These are phyloP conservation scores for Tineola bisselliella DNA, from an alignment of 2,888 invertebrate genomes.

Conservation along the genomic window DNA sequence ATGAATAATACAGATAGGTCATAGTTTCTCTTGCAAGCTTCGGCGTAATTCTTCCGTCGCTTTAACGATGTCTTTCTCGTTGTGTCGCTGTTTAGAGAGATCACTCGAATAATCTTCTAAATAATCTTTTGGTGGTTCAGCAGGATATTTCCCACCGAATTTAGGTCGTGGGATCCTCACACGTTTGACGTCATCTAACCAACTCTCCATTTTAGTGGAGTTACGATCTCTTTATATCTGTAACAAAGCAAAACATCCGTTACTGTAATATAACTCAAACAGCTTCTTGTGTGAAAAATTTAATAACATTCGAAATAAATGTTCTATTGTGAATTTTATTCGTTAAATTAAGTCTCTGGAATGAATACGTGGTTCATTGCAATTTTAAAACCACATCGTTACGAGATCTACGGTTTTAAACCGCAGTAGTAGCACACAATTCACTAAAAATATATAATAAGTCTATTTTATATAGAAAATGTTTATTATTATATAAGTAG, in stretches of 20 bases:
- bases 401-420: background rate
- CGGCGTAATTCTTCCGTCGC: constrained; percentile 81
- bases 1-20: constrained; percentile 32
- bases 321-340: constrained; percentile 12
- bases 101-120: constrained; percentile 71
- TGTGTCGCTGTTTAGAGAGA: constrained; percentile 60
- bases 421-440: background rate
- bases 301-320: constrained; percentile 1
- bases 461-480: no score
- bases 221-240: no score
- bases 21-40: constrained; percentile 80
- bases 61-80: constrained; percentile 69
- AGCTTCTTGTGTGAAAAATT: no score
- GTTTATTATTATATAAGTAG: no score
- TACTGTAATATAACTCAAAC: no score
- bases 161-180: constrained; percentile 87
- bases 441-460: no score
- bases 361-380: background rate
- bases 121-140: constrained; percentile 83
- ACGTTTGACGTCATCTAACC: constrained; percentile 84
- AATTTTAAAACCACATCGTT: background rate
- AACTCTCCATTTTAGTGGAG: constrained; percentile 76
- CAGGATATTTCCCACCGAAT: constrained; percentile 76
- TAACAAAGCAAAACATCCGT: background rate
- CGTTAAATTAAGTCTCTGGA: no score